Evolutionary conservation across 2,888 invertebrate species (phyloP).

Genomic region (Rhopalosiphum nymphaeae): DNA sequence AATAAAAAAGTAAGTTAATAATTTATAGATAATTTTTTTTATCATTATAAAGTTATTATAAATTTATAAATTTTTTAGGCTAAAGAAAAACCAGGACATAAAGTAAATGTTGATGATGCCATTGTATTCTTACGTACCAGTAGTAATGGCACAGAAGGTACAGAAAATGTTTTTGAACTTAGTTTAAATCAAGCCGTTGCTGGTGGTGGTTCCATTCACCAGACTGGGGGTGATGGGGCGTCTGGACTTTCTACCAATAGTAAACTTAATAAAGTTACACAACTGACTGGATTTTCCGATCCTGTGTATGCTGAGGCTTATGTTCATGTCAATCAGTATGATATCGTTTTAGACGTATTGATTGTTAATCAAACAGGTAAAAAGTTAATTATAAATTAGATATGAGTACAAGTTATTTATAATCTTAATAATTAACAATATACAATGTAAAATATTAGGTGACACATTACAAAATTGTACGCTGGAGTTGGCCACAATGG

Average conservation of each 20-base stretch:
- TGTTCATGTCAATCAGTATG: constrained; percentile 98
- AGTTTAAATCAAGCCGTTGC: constrained; percentile 91
- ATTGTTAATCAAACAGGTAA: constrained; percentile 96
- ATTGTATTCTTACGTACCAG: constrained; percentile 85
- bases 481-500: constrained; percentile 96
- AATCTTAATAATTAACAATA: neutral
- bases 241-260: constrained; percentile 69
- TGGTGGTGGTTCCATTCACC: constrained; percentile 71
- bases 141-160: constrained; percentile 75
- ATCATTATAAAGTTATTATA: constrained; percentile 19
- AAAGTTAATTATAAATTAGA: neutral
- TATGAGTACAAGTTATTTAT: neutral
- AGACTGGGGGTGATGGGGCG: constrained; percentile 72
- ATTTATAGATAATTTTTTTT: neutral
- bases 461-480: constrained; percentile 99
- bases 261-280: constrained; percentile 73
- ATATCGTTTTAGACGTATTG: constrained; percentile 97
- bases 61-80: constrained; percentile 66
- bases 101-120: constrained; percentile 77
- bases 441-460: constrained; percentile 69
- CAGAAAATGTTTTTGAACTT: constrained; percentile 92
- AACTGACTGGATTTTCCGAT: constrained; percentile 98
- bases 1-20: constrained; percentile 71
- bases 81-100: constrained; percentile 70
- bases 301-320: constrained; percentile 99